Evolutionary conservation across 2,113 vertebrate genomes (phyloP).

Genomic region (Beaufortia kweichowensis): DNA sequence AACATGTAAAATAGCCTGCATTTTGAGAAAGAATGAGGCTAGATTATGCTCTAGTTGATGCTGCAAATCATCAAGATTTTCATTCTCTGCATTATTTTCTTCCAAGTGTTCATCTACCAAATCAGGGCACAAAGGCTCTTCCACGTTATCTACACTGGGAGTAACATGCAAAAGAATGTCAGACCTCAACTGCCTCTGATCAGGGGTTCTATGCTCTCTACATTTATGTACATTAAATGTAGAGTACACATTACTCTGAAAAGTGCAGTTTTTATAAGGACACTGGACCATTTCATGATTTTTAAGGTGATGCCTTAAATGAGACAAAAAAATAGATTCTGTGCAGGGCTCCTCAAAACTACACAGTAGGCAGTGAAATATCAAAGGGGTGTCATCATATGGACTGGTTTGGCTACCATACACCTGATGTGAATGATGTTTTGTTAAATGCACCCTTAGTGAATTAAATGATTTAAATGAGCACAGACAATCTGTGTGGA

Average conservation of each 20-base stretch:
- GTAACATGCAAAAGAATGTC: not conserved
- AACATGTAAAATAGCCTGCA: not conserved
- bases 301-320: not conserved
- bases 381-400: not conserved
- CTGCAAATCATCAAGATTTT: too few relatives aligned
- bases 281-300: not conserved
- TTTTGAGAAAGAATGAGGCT: not conserved
- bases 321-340: not conserved
- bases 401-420: not conserved
- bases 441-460: not conserved
- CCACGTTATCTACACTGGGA: not conserved
- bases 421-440: not conserved
- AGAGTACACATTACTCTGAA: not conserved
- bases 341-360: constrained; percentile 16
- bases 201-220: not conserved
- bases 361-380: not conserved
- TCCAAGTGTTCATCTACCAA: too few relatives aligned
- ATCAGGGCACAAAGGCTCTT: not conserved
- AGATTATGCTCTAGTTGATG: not conserved
- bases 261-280: not conserved
- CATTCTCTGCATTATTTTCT: too few relatives aligned
- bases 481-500: constrained; percentile 8
- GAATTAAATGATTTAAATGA: constrained; percentile 32
- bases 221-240: not conserved
- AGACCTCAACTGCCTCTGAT: not conserved